phyloP scores from a whole-genome alignment of 2,113 vertebrate species.

The Myrmophylax atrothorax region DNA sequence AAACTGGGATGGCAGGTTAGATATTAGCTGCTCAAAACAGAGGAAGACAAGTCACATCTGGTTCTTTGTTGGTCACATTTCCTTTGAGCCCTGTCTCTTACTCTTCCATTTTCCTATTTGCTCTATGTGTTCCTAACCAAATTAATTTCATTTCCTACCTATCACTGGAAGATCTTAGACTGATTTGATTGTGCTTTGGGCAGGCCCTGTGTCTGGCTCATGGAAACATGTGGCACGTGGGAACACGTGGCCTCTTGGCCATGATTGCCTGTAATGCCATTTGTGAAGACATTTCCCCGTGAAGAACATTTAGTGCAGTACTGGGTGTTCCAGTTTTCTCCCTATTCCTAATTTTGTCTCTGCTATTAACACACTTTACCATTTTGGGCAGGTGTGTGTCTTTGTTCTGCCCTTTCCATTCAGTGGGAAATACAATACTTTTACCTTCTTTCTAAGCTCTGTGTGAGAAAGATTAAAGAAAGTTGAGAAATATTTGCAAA shows the following conservation, averaged over 20 bases:
- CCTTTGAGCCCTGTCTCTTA: not conserved
- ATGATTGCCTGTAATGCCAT: not conserved
- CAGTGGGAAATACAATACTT: not conserved
- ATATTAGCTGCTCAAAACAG: not conserved
- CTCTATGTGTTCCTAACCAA: rapidly evolving
- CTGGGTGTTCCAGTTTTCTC: not conserved
- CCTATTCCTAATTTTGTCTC: not conserved
- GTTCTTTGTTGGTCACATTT: not conserved
- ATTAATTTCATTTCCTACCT: not conserved
- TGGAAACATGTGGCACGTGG: rapidly evolving
- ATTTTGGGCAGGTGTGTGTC: not conserved
- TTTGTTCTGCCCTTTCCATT: not conserved
- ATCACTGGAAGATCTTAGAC: not conserved
- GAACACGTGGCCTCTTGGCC: not conserved
- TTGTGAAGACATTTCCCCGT: not conserved
- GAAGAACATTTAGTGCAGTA: not conserved
- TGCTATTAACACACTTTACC: not conserved
- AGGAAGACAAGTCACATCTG: not conserved
- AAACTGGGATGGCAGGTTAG: not conserved
- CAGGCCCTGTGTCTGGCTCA: not conserved
- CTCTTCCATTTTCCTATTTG: not conserved
- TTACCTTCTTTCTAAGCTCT: not conserved
- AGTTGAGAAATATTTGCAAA: not conserved
- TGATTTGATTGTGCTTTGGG: not conserved
- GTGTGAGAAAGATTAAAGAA: not conserved